Percentiles rank a stretch among this genome's conserved stretches.
Evolutionary conservation across 2,888 invertebrate species (phyloP).

Genomic region (Gandaritis pyraliata): DNA sequence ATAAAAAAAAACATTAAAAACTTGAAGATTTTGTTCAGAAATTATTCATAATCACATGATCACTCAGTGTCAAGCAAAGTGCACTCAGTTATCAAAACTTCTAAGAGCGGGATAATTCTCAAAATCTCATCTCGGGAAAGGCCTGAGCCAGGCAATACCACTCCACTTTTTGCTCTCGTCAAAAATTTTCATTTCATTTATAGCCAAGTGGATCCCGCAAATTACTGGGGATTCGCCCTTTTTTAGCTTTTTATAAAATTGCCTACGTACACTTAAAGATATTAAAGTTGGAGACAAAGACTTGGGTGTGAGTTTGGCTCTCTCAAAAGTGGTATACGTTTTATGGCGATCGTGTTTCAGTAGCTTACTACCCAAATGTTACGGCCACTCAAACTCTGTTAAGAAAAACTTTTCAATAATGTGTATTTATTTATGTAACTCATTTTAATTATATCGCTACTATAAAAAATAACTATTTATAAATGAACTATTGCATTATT

Average conservation of each 20-base stretch:
- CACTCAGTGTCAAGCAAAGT: constrained; percentile 20
- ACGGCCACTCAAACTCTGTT: too few species aligned
- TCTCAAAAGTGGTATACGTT: background rate
- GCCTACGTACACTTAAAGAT: constrained; percentile 78
- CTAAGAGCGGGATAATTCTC: constrained; percentile 44
- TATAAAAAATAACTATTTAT: too few species aligned
- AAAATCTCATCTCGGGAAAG: constrained; percentile 49
- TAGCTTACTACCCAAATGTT: too few species aligned
- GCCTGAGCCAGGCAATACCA: constrained; percentile 49
- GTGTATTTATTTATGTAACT: too few species aligned
- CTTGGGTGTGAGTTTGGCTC: constrained; percentile 54
- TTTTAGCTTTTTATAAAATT: constrained; percentile 77
- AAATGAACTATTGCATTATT: too few species aligned
- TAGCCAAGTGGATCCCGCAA: constrained; percentile 72
- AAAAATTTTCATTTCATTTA: constrained; percentile 79
- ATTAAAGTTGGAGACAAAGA: constrained; percentile 75
- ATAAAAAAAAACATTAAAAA: too few species aligned
- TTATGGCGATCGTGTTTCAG: background rate
- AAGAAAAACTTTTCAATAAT: too few species aligned
- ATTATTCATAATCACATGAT: constrained; percentile 11
- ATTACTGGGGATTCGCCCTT: constrained; percentile 70
- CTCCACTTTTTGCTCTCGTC: constrained; percentile 61
- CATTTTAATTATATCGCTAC: too few species aligned
- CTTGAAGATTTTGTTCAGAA: too few species aligned
- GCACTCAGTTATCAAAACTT: constrained; percentile 19